A percentile compares a stretch with the other conserved stretches of the same genome.
phyloP scores from a whole-genome alignment of 2,888 invertebrate species.

The Drosophila pseudotakahashii region DNA sequence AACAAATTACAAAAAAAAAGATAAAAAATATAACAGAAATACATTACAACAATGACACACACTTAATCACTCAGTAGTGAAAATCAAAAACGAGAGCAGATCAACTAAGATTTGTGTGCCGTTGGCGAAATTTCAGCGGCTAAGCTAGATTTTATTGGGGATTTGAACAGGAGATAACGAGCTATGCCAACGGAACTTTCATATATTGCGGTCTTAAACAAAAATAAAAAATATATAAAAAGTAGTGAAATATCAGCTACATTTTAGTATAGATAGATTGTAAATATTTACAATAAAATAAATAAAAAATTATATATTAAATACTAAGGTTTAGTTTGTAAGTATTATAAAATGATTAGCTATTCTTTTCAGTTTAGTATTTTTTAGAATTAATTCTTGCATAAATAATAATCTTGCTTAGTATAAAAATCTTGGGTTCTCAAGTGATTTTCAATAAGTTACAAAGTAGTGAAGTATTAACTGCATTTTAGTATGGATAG shows the following conservation, averaged over 20 bases:
- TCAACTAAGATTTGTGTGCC: background rate
- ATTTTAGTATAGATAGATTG: background rate
- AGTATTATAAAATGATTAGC: too few relatives aligned
- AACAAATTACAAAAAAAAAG: background rate
- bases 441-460: constrained; percentile 3
- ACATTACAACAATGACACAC: constrained; percentile 33
- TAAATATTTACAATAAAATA: background rate
- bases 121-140: constrained; percentile 1
- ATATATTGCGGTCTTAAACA: background rate
- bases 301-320: too few relatives aligned
- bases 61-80: constrained; percentile 22
- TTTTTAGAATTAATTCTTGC: background rate
- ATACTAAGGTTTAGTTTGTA: too few relatives aligned
- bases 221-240: background rate
- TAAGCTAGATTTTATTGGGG: constrained; percentile 1
- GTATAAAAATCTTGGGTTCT: background rate
- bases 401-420: background rate
- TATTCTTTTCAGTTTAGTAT: too few relatives aligned
- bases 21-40: background rate
- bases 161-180: background rate
- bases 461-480: background rate
- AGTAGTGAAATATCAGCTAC: background rate
- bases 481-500: background rate
- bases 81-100: constrained; percentile 33
- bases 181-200: background rate